phyloP scores from a whole-genome alignment of 1,140 invertebrate species.

The Steinernema feltiae region DNA sequence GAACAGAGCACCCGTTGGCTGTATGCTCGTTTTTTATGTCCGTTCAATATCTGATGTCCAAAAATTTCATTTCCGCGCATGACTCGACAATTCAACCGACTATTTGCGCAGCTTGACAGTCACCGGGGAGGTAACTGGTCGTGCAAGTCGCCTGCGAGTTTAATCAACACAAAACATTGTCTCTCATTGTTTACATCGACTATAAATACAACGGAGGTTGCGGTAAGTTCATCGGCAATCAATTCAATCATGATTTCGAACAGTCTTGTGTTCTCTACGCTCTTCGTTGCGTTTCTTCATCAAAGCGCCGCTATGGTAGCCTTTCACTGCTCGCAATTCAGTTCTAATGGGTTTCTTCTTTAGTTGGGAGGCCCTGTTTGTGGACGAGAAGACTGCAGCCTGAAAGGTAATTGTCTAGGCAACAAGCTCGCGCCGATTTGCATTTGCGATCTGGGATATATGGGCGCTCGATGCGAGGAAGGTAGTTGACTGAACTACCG shows the following conservation, averaged over 20 bases:
- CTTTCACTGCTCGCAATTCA: background rate
- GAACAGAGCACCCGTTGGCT: too few relatives aligned
- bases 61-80: slow-evolving; percentile 11
- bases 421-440: slow-evolving; percentile 25
- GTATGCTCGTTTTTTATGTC: background rate
- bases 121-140: background rate
- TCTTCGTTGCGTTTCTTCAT: background rate
- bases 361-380: background rate
- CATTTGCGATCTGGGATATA: slow-evolving; percentile 33
- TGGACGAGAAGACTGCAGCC: slow-evolving; percentile 3
- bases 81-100: background rate
- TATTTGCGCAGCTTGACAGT: background rate
- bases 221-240: slow-evolving; percentile 5
- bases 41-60: background rate
- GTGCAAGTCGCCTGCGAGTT: slow-evolving; percentile 2
- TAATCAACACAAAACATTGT: slow-evolving; percentile 1
- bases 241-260: background rate
- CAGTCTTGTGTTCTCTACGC: background rate
- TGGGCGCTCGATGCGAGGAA: slow-evolving; percentile 28
- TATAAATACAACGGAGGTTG: slow-evolving; percentile 2
- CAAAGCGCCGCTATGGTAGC: background rate
- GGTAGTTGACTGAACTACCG: background rate
- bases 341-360: background rate
- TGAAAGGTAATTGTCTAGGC: slow-evolving; percentile 33
- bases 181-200: background rate